A percentile compares a stretch with the other conserved stretches of the same genome.
phyloP scores from a whole-genome alignment of 2,797 vertebrate genomes.

The Neosalanx taihuensis region DNA sequence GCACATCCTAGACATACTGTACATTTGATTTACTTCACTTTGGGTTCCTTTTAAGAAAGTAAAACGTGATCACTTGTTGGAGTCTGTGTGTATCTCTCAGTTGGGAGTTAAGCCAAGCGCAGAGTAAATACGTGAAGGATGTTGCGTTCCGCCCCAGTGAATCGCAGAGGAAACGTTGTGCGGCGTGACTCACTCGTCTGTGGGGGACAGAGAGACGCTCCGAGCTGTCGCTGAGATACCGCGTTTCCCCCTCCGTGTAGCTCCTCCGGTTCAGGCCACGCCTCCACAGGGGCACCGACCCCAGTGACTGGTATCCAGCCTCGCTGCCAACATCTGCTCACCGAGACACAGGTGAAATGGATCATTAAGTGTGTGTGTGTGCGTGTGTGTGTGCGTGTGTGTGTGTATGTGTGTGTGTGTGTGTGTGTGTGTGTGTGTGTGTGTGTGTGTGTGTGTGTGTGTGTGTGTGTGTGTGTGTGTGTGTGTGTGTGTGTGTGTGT shows the following conservation, averaged over 20 bases:
- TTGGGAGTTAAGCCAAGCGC: no score
- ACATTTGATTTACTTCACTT: no score
- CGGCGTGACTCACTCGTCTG: constrained; percentile 59
- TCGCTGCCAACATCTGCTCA: constrained; percentile 49
- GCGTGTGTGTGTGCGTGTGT: background rate
- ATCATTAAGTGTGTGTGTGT: background rate
- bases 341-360: constrained; percentile 1
- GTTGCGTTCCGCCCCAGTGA: background rate
- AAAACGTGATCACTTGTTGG: background rate
- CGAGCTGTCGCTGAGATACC: constrained; percentile 55
- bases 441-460: background rate
- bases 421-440: background rate
- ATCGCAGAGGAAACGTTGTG: background rate
- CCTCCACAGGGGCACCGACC: constrained; percentile 50
- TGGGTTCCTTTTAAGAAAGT: no score
- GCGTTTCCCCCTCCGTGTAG: constrained; percentile 72
- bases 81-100: background rate
- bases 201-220: constrained; percentile 59
- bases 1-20: no score
- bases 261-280: constrained; percentile 71
- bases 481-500: background rate
- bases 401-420: background rate
- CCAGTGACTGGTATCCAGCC: constrained; percentile 48
- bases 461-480: background rate
- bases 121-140: background rate